Evolutionary conservation across 2,113 vertebrate species (phyloP).

Genomic region (Anoplopoma fimbria): DNA sequence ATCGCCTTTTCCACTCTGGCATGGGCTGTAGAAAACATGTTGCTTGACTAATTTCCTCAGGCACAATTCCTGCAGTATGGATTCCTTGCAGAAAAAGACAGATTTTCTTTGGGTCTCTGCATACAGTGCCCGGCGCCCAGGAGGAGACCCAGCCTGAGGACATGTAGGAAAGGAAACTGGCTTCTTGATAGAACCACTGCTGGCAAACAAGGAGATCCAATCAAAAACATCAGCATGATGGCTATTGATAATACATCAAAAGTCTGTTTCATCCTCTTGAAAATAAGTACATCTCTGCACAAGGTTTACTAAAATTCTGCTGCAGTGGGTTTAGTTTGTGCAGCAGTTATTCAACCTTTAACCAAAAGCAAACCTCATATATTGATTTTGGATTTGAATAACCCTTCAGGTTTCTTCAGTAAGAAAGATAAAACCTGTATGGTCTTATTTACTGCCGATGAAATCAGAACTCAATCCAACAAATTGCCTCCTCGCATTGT

Average conservation of each 20-base stretch:
- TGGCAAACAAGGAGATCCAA: background rate
- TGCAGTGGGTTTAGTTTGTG: background rate
- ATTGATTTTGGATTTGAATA: background rate
- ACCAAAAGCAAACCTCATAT: background rate
- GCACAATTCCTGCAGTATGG: conserved; percentile 5
- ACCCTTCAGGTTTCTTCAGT: background rate
- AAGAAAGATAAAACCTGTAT: background rate
- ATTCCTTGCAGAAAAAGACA: conserved; percentile 4
- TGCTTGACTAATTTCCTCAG: conserved; percentile 23
- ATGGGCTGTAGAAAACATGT: background rate
- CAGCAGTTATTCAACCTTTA: background rate
- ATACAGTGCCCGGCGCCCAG: background rate
- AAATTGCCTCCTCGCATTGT: background rate
- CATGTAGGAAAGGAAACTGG: background rate
- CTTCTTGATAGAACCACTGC: conserved; percentile 17
- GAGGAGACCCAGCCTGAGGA: conserved; percentile 20
- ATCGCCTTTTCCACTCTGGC: background rate
- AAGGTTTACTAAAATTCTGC: background rate
- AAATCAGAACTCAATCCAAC: background rate
- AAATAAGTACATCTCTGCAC: background rate
- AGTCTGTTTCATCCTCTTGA: background rate
- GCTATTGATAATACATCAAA: conserved; percentile 20
- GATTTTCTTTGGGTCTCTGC: conserved; percentile 21
- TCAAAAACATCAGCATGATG: conserved; percentile 8
- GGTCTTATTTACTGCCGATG: background rate